Percentiles rank a stretch among this genome's conserved stretches.
Evolutionary conservation across 2,797 vertebrate genomes (phyloP).

Genomic region (Erethizon dorsatum): DNA sequence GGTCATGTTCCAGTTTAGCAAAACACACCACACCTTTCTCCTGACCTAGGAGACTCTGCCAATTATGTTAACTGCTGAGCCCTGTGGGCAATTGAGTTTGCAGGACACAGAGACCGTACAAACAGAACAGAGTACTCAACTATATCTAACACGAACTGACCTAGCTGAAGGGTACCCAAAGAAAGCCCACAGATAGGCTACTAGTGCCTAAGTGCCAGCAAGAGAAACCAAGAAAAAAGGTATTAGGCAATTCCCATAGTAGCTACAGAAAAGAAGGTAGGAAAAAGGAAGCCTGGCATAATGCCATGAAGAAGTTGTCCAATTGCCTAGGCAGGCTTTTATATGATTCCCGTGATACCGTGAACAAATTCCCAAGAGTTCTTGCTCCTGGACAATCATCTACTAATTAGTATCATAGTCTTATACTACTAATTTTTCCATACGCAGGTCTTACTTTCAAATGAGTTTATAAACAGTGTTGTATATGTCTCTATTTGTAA

Average conservation of each 20-base stretch:
- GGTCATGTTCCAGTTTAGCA: not conserved
- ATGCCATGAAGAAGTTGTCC: not conserved
- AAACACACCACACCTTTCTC: not conserved
- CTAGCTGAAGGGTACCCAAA: not conserved
- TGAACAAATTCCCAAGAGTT: not conserved
- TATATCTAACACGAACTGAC: not conserved
- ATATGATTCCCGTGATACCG: not conserved
- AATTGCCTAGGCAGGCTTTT: not conserved
- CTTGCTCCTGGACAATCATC: not conserved
- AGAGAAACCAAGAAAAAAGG: not conserved
- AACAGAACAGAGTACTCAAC: not conserved
- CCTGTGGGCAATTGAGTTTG: not conserved
- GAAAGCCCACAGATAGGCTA: accelerated
- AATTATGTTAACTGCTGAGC: not conserved
- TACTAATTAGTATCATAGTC: not conserved
- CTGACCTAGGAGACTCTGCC: not conserved
- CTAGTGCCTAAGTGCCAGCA: not conserved
- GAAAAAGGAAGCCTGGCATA: not conserved
- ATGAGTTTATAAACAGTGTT: not conserved
- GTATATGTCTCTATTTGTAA: not conserved
- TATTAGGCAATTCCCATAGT: not conserved
- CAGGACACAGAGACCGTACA: not conserved
- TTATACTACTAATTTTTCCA: conserved; percentile 13
- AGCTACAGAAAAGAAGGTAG: not conserved
- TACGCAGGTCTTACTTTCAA: not conserved